Conservation (phyloP, 2,797 vertebrate species). For the Sebastes vulpes region DNA sequence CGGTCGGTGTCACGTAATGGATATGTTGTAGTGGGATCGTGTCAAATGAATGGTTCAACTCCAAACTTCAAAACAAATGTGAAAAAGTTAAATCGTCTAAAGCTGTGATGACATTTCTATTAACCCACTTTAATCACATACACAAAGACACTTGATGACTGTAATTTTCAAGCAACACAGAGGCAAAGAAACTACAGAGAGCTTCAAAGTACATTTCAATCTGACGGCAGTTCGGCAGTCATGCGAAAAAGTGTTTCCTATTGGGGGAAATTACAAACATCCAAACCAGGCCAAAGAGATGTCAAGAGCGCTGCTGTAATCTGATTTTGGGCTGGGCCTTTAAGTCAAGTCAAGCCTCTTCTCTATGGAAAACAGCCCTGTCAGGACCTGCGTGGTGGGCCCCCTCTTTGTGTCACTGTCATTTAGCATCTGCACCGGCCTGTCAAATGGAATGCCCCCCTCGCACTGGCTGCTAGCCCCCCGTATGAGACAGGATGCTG, state of each 20-base stretch:
- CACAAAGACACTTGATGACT: slow-evolving; percentile 13
- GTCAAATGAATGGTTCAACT: background rate
- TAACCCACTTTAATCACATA: background rate
- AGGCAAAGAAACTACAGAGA: background rate
- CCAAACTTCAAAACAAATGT: background rate
- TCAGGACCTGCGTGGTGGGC: slow-evolving; percentile 77
- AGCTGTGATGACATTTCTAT: background rate
- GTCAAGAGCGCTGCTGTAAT: slow-evolving; percentile 65
- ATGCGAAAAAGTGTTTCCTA: slow-evolving; percentile 25
- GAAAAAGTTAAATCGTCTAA: background rate
- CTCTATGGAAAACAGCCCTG: slow-evolving; percentile 80
- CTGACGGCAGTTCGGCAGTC: background rate
- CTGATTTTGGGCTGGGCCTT: slow-evolving; percentile 70
- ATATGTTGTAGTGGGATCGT: background rate
- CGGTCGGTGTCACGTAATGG: slow-evolving; percentile 2
- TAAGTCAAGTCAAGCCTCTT: slow-evolving; percentile 76
- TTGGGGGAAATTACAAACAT: slow-evolving; percentile 32
- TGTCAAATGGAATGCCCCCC: slow-evolving; percentile 80
- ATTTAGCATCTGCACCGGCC: slow-evolving; percentile 83
- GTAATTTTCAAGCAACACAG: background rate
- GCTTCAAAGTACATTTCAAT: slow-evolving; percentile 17
- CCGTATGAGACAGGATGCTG: slow-evolving; percentile 71
- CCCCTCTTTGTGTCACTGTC: slow-evolving; percentile 85
- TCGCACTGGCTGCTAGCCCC: slow-evolving; percentile 70
- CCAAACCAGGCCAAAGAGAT: slow-evolving; percentile 54